These are phyloP conservation scores for Lepidocolaptes lacrymiger DNA, from an alignment of 2,797 vertebrate species.

Conservation along the genomic window DNA sequence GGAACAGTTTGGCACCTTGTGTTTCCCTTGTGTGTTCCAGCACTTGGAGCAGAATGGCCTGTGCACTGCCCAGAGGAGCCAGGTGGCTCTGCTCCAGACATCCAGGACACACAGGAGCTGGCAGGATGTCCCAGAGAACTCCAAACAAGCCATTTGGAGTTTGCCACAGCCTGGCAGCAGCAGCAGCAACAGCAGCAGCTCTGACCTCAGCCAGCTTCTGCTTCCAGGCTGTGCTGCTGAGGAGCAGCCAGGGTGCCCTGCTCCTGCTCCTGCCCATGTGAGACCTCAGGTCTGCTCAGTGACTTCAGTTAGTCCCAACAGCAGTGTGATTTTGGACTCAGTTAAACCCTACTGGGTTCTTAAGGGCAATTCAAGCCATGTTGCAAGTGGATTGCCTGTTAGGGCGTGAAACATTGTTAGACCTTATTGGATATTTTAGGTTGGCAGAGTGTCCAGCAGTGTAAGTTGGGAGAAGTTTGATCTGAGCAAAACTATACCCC, in stretches of 20 bases:
- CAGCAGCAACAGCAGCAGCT: not conserved
- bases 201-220: not conserved
- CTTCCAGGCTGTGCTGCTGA: not conserved
- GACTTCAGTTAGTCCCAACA: not conserved
- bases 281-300: not conserved
- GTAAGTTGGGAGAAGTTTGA: not conserved
- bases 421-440: not conserved
- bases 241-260: not conserved
- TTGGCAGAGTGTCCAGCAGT: not conserved
- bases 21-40: not conserved
- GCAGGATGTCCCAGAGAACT: not conserved
- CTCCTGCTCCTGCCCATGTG: accelerated
- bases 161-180: not conserved
- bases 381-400: not conserved
- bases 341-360: not conserved
- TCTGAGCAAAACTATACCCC: not conserved
- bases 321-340: not conserved
- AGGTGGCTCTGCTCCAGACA: not conserved
- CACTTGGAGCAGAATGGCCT: accelerated
- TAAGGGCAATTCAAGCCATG: not conserved
- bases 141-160: not conserved
- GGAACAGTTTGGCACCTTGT: not conserved
- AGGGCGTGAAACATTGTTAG: not conserved
- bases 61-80: accelerated
- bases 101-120: not conserved